Evolutionary conservation across 2,113 vertebrate species (phyloP).

Genomic region (Brachypteracias leptosomus): DNA sequence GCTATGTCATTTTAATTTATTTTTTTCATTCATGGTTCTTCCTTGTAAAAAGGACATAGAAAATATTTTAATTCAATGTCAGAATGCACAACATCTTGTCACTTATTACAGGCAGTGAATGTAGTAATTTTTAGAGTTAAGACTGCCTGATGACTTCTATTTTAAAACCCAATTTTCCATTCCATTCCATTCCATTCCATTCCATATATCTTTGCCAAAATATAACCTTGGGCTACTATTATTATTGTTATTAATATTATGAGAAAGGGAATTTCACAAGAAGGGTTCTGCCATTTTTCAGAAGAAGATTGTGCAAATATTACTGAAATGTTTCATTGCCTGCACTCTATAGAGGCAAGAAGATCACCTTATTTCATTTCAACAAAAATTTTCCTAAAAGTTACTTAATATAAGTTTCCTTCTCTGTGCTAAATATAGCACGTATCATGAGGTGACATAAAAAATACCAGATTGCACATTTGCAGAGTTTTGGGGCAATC

Average conservation of each 20-base stretch:
- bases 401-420: not conserved
- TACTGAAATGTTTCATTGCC: not conserved
- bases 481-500: not conserved
- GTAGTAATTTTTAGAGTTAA: not conserved
- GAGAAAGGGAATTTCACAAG: not conserved
- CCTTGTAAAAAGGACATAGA: not conserved
- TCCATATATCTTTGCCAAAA: not conserved
- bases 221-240: not conserved
- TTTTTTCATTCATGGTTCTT: not conserved
- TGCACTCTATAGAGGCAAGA: not conserved
- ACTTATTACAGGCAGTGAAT: not conserved
- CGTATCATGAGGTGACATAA: not conserved
- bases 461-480: not conserved
- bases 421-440: not conserved
- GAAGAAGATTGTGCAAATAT: not conserved
- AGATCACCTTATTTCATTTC: not conserved
- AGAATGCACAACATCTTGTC: not conserved
- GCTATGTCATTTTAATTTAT: not conserved
- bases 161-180: not conserved
- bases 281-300: not conserved
- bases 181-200: not conserved
- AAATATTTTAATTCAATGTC: not conserved
- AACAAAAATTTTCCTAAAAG: not conserved
- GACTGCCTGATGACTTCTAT: not conserved
- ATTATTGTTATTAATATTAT: not conserved